These are phyloP conservation scores for Clupea harengus DNA, from an alignment of 2,113 vertebrate genomes.

Conservation along the genomic window DNA sequence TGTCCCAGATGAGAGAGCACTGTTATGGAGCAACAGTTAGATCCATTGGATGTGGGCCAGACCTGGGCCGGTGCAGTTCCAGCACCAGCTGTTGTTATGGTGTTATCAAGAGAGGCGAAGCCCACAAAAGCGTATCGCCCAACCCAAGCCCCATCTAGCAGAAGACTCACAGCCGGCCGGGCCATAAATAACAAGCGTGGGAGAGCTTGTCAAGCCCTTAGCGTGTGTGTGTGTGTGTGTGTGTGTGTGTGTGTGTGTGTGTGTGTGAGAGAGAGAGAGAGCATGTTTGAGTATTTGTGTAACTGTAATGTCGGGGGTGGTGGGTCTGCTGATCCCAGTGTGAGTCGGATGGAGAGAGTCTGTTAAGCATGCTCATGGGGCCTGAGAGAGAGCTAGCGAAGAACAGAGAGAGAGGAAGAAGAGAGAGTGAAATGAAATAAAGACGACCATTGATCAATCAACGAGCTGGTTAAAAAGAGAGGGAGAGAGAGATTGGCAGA, in stretches of 20 bases:
- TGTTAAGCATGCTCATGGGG: background rate
- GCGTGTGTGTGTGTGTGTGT: background rate
- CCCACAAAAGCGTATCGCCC: background rate
- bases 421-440: constrained; percentile 46
- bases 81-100: background rate
- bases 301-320: background rate
- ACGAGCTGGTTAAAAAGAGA: background rate
- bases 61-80: background rate
- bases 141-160: background rate
- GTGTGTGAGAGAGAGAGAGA: background rate
- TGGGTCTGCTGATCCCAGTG: constrained; percentile 62
- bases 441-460: constrained; percentile 61
- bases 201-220: constrained; percentile 11
- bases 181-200: constrained; percentile 6
- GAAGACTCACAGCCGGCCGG: background rate
- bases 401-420: constrained; percentile 35
- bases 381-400: constrained; percentile 54
- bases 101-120: background rate
- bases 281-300: background rate
- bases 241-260: background rate
- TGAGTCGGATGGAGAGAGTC: constrained; percentile 20
- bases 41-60: no score
- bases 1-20: no score
- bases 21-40: background rate
- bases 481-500: background rate